Percentiles rank a stretch among this genome's conserved stretches.
Evolutionary conservation across 2,888 invertebrate genomes (phyloP).

Genomic region (Chrysolina oricalcia): DNA sequence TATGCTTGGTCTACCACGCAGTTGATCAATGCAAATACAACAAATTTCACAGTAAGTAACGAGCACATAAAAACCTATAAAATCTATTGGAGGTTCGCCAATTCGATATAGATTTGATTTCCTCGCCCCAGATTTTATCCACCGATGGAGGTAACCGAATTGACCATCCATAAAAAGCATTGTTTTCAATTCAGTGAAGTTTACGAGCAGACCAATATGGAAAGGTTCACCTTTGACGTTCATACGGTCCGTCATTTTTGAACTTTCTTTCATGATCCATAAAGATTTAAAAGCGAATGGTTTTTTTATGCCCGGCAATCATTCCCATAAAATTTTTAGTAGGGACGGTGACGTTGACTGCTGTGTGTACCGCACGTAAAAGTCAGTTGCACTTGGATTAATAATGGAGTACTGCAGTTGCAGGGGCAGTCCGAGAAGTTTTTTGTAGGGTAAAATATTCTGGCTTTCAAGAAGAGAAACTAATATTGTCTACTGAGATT

Average conservation of each 20-base stretch:
- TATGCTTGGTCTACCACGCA: no score
- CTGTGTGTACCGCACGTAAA: not conserved
- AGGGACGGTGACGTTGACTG: not conserved
- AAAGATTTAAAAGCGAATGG: conserved; percentile 14
- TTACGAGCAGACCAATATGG: not conserved
- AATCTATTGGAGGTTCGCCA: not conserved
- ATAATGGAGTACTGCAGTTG: no score
- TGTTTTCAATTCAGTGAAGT: conserved; percentile 12
- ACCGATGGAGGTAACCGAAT: not conserved
- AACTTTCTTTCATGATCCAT: conserved; percentile 27
- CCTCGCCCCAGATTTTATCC: not conserved
- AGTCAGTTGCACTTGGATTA: not conserved
- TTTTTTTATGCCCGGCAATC: conserved; percentile 6
- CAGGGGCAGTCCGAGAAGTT: no score
- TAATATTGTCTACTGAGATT: no score
- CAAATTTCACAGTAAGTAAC: not conserved
- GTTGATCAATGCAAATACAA: no score
- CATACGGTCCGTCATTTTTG: conserved; percentile 16
- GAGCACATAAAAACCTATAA: not conserved
- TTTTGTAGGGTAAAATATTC: no score
- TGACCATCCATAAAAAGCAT: conserved; percentile 16
- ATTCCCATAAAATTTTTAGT: conserved; percentile 10
- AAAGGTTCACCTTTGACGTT: conserved; percentile 7
- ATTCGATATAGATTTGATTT: not conserved
- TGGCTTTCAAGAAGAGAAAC: not conserved